Conservation (phyloP, 2,113 vertebrate genomes). For the Gasterosteus aculeatus region DNA sequence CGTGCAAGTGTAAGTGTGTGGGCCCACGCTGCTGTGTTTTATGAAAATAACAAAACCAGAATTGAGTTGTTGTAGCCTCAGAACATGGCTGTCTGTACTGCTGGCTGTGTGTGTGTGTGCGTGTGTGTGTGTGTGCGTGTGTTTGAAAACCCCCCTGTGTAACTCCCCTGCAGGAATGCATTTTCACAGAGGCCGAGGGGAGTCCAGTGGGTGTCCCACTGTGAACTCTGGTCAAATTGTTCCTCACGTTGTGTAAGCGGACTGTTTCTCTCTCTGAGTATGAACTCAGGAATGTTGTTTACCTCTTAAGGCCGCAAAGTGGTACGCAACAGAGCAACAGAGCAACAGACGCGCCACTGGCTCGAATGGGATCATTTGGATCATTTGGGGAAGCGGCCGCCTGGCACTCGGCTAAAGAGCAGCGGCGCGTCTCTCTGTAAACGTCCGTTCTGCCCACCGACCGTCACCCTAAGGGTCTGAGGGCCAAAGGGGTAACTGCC, state of each 20-base stretch:
- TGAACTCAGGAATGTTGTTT: constrained; percentile 47
- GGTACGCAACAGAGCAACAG: constrained; percentile 13
- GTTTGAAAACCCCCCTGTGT: constrained; percentile 8
- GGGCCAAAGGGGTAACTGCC: constrained; percentile 8
- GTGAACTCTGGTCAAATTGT: constrained; percentile 46
- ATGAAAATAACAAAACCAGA: constrained; percentile 21
- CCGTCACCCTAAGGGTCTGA: constrained; percentile 7
- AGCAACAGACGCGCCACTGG: too few species aligned
- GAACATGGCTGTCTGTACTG: constrained; percentile 2
- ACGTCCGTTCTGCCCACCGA: constrained; percentile 13
- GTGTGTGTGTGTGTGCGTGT: constrained; percentile 10
- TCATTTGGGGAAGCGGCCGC: too few species aligned
- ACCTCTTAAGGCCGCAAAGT: constrained; percentile 19
- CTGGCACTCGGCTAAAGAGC: background rate
- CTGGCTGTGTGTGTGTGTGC: background rate
- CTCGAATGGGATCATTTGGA: too few species aligned
- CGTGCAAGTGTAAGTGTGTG: constrained; percentile 19
- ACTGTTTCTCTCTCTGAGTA: constrained; percentile 25
- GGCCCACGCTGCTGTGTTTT: background rate
- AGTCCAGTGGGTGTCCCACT: constrained; percentile 39
- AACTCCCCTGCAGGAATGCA: constrained; percentile 22
- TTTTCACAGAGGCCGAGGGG: constrained; percentile 2
- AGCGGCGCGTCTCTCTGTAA: constrained; percentile 8
- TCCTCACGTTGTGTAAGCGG: constrained; percentile 42
- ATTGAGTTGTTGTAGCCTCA: constrained; percentile 25